Conservation (phyloP, 2,113 vertebrate genomes). For the Pluvialis apricaria region DNA sequence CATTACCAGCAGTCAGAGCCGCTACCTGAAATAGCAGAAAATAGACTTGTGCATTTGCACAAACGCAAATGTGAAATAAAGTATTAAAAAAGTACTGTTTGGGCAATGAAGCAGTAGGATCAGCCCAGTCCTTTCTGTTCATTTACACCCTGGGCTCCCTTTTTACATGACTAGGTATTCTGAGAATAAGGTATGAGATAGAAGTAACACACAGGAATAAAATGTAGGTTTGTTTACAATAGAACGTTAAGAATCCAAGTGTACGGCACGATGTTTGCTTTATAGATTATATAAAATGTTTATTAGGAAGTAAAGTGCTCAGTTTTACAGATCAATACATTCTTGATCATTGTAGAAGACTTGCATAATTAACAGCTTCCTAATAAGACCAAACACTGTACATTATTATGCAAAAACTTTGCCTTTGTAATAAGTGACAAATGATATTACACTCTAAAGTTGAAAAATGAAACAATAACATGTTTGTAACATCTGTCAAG, state of each 20-base stretch:
- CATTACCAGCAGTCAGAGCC: neutral
- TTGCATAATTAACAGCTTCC: slow-evolving; percentile 44
- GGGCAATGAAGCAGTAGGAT: neutral
- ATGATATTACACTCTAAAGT: neutral
- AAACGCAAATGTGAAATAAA: neutral
- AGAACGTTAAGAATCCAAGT: too few species aligned
- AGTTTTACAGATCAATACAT: slow-evolving; percentile 61
- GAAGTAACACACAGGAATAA: neutral
- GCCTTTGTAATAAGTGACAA: neutral
- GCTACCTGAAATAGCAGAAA: neutral
- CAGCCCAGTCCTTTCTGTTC: neutral
- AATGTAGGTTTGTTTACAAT: too few species aligned
- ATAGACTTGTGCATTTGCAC: neutral
- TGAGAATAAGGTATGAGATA: neutral
- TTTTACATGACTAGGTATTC: neutral
- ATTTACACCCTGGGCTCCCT: neutral
- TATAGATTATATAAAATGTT: slow-evolving; percentile 39
- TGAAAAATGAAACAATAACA: neutral
- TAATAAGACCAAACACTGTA: neutral
- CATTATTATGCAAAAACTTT: neutral
- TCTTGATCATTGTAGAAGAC: slow-evolving; percentile 22
- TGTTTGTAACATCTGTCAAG: slow-evolving; percentile 41
- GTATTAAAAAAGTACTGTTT: neutral
- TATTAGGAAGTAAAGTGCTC: slow-evolving; percentile 74
- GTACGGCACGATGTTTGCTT: neutral